These are phyloP conservation scores for Oscheius sp. DNA, from an alignment of 2,888 invertebrate genomes.

Conservation along the genomic window DNA sequence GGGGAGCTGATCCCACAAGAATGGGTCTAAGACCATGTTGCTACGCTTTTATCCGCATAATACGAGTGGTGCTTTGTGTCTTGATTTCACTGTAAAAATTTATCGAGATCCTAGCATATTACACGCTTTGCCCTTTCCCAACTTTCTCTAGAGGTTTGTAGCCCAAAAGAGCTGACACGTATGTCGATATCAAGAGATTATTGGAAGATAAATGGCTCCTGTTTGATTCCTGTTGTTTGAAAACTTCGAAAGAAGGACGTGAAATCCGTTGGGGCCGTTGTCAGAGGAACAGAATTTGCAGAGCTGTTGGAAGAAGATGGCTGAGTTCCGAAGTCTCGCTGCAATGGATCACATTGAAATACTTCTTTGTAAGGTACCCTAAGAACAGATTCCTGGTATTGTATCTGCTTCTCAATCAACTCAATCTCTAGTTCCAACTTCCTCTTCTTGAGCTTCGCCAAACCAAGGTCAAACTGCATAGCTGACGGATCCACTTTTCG, in stretches of 20 bases:
- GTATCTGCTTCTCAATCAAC: constrained; percentile 11
- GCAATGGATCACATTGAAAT: background rate
- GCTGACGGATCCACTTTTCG: no score
- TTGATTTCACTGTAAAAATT: no score
- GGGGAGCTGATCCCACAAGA: background rate
- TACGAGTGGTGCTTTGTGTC: no score
- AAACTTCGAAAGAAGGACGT: constrained; percentile 16
- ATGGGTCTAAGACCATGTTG: background rate
- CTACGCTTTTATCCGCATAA: no score
- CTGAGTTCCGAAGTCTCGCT: constrained; percentile 4
- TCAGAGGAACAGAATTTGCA: constrained; percentile 3
- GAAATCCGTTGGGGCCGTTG: constrained; percentile 3
- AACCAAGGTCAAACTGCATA: background rate
- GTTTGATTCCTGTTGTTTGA: background rate
- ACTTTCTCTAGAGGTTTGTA: no score
- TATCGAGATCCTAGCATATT: no score
- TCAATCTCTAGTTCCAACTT: constrained; percentile 20
- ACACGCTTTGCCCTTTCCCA: no score
- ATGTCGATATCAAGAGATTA: background rate
- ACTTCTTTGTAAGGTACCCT: background rate
- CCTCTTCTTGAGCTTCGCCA: background rate
- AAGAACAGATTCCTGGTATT: constrained; percentile 2
- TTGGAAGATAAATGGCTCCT: constrained; percentile 5
- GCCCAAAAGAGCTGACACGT: constrained; percentile 9
- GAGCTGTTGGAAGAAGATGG: constrained; percentile 20